Base-by-base conservation (phyloP, 1,140 invertebrate genomes). In the Luehdorfia chinensis region DNA sequence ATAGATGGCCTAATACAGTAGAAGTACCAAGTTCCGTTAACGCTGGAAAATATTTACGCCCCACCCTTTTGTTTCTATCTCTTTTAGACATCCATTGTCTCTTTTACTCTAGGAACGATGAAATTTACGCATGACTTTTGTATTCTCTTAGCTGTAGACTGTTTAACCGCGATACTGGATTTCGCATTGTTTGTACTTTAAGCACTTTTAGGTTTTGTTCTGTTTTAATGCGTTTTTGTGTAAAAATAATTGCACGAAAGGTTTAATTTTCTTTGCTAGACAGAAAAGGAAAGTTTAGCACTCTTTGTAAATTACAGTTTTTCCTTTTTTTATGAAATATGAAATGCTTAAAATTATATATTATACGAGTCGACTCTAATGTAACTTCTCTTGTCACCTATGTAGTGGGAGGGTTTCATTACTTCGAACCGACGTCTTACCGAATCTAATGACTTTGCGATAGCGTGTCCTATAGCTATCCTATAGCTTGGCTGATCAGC, bases 51-150 rank as follows among this genome's bases (percentile, higher is more conserved):
- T 18, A 30, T 19, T 4, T 49, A 55, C 53, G 64, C 67, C 53
- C 70, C 71, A 66, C 71, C 71, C 59, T 36, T 49, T 53, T 52
- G n/a, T n/a, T n/a, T 41, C 23, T 48, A 19, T 73, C 69, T 60
- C 60, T 23, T 37, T 76, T 54, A 43, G 14, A 6, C 27, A 14
- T 49, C 27, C 18, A 14, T 27, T 23, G 16, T 64, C 46, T 50
- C 49, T 47, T 46, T 76, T 59, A 11, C 44, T 45, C 62, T 14
- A 31, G 52, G 43, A 21, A 45, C 30, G 33, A 48, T 48, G 52
- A 47, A 48, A 59, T 67, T 73, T 45, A 59, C 60, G 66, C 62
- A 50, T 59, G 57, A 50, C 15, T 60, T 13, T 44, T 39, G 48
- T 51, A 59, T 59, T 62, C 49, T 32, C 12, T 36, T 50, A 57